Base-by-base conservation (phyloP, 35 echinoderm and acorn worm species). In the Ophioderma brevispina region DNA sequence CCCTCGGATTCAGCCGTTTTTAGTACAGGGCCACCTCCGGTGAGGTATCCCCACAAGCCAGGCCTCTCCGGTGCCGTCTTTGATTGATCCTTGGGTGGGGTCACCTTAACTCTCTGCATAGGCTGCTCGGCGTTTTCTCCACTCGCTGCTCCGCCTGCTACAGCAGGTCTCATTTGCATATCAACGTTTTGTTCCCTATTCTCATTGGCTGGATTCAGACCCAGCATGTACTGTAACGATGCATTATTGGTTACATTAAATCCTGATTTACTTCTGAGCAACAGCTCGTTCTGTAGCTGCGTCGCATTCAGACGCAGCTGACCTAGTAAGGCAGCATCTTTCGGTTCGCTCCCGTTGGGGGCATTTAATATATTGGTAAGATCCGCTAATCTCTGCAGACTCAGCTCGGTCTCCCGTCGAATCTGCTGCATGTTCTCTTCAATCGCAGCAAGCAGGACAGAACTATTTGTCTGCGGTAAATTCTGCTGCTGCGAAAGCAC, bases 351-450 rank as follows among this genome's bases (percentile, higher is more conserved):
- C 36, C 56, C 84, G n/a, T 76, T 77, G 0, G 32, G 84, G 18
- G 55, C 32, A 28, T 86, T 92, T 19, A 96, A 52, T 43, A 93
- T 93, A 34, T 79, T 91, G 39, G 59, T 96, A 8, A 96, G 90
- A 30, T 96, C 90, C 4, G 90, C 41, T 33, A 96, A 41, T 32
- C 91, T 87, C 76, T 92, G 86, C 36, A 96, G 76, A 76, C 94
- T 96, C 6, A 92, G 87, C 76, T 96, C 94, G 13, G 94, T 96
- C 90, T 96, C 94, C 76, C 76, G 38, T 14, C 90, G 80, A 15
- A 96, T 96, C 52, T 86, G 92, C 87, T 96, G 94, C 94, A 96
- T 96, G 79, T 96, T 96, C 38, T 88, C 75, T 76, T 96, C 94
- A 28, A 96, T 92, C 76, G 94, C 94, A 88, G 94, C 94, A 18